Evolutionary conservation across 1,140 invertebrate genomes (phyloP), one percentile per base, ranked within the genome.

Genomic region (Anoplolepis gracilipes): DNA sequence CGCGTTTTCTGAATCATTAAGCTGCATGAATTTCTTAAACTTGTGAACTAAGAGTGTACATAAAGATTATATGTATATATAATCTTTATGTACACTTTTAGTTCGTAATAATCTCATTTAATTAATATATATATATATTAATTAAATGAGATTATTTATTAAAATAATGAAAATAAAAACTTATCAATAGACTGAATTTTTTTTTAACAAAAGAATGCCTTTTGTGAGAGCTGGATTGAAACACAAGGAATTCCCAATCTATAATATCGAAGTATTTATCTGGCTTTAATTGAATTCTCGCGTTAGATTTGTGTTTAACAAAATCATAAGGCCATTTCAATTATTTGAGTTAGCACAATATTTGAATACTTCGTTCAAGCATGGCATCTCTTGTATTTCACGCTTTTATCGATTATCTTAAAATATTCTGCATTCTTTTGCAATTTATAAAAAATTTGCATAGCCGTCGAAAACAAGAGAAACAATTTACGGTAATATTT

Each of bases 281-380:
- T 16, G 22, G 16, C 30, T 59, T 84, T 86, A 75, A 82, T 65
- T 65, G 78, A 46, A 57, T 84, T 86, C 61, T 75, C 36, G 62
- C 62, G 39, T 25, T 36, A 46, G 22, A 84, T 55, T 84, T 22
- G 49, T 59, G 22, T 62, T 2, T 19, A 46, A 61, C 33, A 59
- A 86, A 86, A 86, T 84, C n/a, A 42, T 65, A n/a, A 84, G 19
- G 84, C 39, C 10, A 22, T 84, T 86, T 75, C 33, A 75, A 28
- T 84, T 86, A 84, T 86, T 64, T 46, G 36, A 67, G 22, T 13
- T 25, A 53, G 36, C 2, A 57, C 28, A 36, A 19, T 49, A 39
- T 22, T 86, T 73, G 81, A 84, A 84, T 86, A 67, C 39, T 73
- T 65, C 78, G 49, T 73, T 82, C 2, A 6, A 62, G 36, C 57